These are phyloP conservation scores for Paedocypris sp. DNA, from an alignment of 2,113 vertebrate genomes.

Conservation along the genomic window DNA sequence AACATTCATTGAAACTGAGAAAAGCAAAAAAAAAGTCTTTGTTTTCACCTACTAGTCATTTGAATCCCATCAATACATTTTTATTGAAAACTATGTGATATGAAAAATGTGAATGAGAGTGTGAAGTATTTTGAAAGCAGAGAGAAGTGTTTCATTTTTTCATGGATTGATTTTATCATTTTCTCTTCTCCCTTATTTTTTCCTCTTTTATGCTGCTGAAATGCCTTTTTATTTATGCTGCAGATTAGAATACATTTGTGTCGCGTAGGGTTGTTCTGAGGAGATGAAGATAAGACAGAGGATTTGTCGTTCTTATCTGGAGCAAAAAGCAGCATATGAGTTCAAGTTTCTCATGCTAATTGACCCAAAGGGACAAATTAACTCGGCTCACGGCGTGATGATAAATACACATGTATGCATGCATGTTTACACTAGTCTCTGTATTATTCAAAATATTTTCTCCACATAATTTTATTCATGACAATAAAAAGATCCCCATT, in stretches of 20 bases:
- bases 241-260: constrained; percentile 97
- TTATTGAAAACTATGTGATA: too few relatives aligned
- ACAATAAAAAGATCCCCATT: too few relatives aligned
- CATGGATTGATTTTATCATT: constrained; percentile 77
- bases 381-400: constrained; percentile 26
- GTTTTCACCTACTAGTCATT: too few relatives aligned
- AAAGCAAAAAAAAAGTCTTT: too few relatives aligned
- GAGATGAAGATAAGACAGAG: constrained; percentile 97
- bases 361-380: constrained; percentile 88
- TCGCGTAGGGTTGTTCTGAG: constrained; percentile 94
- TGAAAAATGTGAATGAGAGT: too few relatives aligned
- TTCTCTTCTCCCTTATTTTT: constrained; percentile 37
- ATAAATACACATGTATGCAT: too few relatives aligned
- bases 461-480: too few relatives aligned
- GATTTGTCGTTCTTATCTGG: constrained; percentile 72
- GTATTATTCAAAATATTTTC: too few relatives aligned
- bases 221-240: constrained; percentile 99
- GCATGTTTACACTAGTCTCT: too few relatives aligned
- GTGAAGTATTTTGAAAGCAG: constrained; percentile 43
- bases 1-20: too few relatives aligned
- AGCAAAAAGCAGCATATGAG: constrained; percentile 82
- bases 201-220: constrained; percentile 73
- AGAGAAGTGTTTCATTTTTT: constrained; percentile 63
- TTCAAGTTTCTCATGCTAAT: constrained; percentile 98
- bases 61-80: too few relatives aligned